These are phyloP conservation scores for Altica lythri DNA, from an alignment of 2,888 invertebrate species.

Conservation along the genomic window DNA sequence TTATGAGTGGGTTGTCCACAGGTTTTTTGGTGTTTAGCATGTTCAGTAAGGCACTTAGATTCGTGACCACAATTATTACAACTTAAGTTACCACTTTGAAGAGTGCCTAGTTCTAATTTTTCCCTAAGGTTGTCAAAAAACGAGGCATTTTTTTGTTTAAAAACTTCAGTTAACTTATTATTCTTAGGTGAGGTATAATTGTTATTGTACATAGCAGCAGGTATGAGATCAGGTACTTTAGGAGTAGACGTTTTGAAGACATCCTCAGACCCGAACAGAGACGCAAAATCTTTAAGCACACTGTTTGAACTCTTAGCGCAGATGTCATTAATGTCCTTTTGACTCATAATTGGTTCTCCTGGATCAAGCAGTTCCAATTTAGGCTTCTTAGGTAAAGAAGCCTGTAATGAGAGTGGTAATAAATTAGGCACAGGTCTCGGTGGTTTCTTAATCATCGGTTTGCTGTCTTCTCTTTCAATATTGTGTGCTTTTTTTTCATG, in stretches of 20 bases:
- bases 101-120: conserved; percentile 68
- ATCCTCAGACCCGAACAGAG: conserved; percentile 56
- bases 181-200: conserved; percentile 36
- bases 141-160: conserved; percentile 72
- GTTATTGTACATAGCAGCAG: conserved; percentile 40
- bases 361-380: conserved; percentile 35
- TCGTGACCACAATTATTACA: conserved; percentile 75
- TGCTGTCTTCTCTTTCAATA: conserved; percentile 50
- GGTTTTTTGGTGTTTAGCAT: conserved; percentile 76
- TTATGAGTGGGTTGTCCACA: conserved; percentile 58
- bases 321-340: conserved; percentile 58
- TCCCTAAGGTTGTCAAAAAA: conserved; percentile 84
- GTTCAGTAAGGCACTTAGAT: conserved; percentile 81
- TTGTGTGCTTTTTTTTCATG: conserved; percentile 60
- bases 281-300: conserved; percentile 63
- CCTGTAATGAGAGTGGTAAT: conserved; percentile 68
- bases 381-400: conserved; percentile 46
- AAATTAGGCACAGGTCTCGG: conserved; percentile 75
- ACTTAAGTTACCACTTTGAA: conserved; percentile 65
- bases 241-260: conserved; percentile 48
- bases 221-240: conserved; percentile 52
- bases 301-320: conserved; percentile 58
- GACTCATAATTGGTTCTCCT: conserved; percentile 53
- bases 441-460: conserved; percentile 48
- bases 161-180: conserved; percentile 42